Percentiles rank a stretch among this genome's conserved stretches.
Conservation (phyloP, 2,888 invertebrate species). For the Mechanitis mazaeus region DNA sequence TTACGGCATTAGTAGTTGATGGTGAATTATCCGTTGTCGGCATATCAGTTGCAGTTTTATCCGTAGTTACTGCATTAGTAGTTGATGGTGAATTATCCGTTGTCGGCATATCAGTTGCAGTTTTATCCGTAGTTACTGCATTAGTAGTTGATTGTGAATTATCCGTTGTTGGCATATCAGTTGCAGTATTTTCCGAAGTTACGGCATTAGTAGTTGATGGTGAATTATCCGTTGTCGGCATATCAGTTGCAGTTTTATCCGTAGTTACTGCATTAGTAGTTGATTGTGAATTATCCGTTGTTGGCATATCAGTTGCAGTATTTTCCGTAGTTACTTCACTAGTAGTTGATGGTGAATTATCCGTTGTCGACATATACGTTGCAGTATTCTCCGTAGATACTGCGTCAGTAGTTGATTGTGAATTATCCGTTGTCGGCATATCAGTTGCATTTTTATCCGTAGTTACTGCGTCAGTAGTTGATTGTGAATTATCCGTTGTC, state of each 20-base stretch:
- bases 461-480: neutral
- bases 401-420: neutral
- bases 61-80: neutral
- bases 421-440: neutral
- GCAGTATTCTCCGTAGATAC: neutral
- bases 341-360: neutral
- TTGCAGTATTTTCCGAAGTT: neutral
- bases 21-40: neutral
- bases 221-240: neutral
- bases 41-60: too few species aligned
- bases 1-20: slow-evolving; percentile 3
- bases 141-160: neutral
- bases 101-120: neutral
- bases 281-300: neutral
- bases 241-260: slow-evolving; percentile 1
- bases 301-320: neutral
- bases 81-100: neutral
- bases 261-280: neutral
- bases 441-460: slow-evolving; percentile 4
- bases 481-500: neutral
- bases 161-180: neutral
- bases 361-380: neutral
- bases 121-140: too few species aligned
- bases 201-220: neutral
- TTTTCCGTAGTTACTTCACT: neutral